Base-by-base conservation (phyloP, 2,797 vertebrate genomes). In the Sebastes steindachneri region DNA sequence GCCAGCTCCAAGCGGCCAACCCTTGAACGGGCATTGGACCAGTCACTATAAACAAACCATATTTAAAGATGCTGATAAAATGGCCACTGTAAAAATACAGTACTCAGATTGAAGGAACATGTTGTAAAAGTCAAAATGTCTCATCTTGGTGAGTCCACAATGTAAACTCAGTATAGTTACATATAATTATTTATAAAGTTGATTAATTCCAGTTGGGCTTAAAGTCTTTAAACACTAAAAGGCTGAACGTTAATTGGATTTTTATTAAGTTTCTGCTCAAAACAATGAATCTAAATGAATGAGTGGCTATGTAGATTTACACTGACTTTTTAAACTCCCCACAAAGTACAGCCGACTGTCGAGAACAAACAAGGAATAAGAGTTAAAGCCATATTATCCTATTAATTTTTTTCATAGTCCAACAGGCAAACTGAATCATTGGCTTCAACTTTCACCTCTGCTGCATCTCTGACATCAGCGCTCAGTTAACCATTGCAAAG, bases 381-480 rank as follows among this genome's bases (percentile, higher is more conserved):
- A 93, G 57, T 84, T 87, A 83, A 71, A 84, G 82, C 68, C 17
- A 5, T 66, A 81, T 87, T 79, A 84, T 84, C 73, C 77, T 21
- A 75, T 83, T 75, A 83, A 33, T 53, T 41, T 82, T 19, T 29
- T 73, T 80, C 70, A 74, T 74, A 73, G 66, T 86, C 67, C 12
- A 80, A 72, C 67, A 88, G 60, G 68, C 76, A 83, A 91, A 83
- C 80, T 86, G 82, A 89, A 87, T 83, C 75, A 72, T 67, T 82
- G 76, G 80, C 80, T 86, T 86, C 83, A 87, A 83, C 89, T 87
- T 91, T 91, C 88, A 83, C 90, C 91, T 89, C 80, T 15, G 72
- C 82, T 80, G 73, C 75, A 74, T 90, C 88, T 86, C 89, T 95
- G 93, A 95, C 92, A 91, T 93, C 92, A 93, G 82, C 21, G 54